Conservation (phyloP, 2,888 invertebrate species). For the Acanthosepion pharaonis region DNA sequence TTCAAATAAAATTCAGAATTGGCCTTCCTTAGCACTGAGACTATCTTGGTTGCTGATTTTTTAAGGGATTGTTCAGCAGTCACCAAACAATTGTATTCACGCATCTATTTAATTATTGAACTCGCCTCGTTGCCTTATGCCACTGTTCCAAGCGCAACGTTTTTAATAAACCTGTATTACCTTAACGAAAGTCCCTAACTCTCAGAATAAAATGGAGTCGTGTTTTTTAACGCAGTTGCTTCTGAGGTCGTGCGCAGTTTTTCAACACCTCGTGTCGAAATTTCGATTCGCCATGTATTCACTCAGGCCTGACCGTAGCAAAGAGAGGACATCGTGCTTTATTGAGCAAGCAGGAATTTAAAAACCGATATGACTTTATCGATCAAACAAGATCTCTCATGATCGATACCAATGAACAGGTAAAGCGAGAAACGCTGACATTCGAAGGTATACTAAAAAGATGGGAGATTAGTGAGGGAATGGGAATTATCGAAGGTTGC, state of each 20-base stretch:
- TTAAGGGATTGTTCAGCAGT: neutral
- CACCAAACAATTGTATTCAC: neutral
- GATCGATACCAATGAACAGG: neutral
- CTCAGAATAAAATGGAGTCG: neutral
- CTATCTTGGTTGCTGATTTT: no score
- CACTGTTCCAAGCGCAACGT: neutral
- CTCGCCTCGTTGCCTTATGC: neutral
- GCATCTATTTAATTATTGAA: neutral
- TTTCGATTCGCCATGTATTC: neutral
- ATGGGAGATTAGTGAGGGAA: neutral
- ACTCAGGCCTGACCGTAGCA: neutral
- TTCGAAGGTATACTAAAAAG: neutral
- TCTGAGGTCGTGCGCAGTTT: neutral
- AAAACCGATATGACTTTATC: neutral
- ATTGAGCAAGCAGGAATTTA: neutral
- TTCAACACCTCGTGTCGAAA: neutral
- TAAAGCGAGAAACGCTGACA: neutral
- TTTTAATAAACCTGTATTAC: neutral
- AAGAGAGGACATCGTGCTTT: neutral
- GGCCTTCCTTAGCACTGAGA: no score
- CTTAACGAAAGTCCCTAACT: neutral
- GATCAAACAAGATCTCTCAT: neutral
- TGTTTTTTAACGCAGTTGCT: neutral
- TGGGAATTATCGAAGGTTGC: constrained; percentile 33
- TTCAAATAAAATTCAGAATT: no score